Evolutionary conservation across 2,113 vertebrate genomes (phyloP).

Genomic region (Macaca mulatta): DNA sequence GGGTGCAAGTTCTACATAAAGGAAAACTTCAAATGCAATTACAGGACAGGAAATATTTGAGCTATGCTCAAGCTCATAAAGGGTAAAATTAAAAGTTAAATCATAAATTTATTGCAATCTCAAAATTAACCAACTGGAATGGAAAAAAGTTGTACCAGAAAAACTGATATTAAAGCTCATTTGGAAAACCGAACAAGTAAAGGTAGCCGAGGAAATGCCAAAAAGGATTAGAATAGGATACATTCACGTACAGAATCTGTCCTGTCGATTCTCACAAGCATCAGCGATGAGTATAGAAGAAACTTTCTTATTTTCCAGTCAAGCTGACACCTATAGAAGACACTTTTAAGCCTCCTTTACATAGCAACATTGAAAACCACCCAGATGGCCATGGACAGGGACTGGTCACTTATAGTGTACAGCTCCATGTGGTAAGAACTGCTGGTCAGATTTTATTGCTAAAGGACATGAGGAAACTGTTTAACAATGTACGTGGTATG

Average conservation of each 20-base stretch:
- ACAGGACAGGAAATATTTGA: neutral
- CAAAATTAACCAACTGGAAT: neutral
- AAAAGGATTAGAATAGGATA: neutral
- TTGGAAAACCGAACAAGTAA: neutral
- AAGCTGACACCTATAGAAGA: no score
- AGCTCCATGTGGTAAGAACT: fast-evolving
- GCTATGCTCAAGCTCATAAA: neutral
- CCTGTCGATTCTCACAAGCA: neutral
- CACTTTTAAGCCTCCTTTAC: neutral
- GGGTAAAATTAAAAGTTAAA: neutral
- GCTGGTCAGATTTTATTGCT: neutral
- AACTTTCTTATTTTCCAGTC: neutral
- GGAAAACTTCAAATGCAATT: neutral
- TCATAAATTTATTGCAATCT: neutral
- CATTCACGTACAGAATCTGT: neutral
- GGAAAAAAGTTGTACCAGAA: neutral
- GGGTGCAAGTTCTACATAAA: neutral
- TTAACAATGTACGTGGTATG: fast-evolving
- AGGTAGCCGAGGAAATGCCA: neutral
- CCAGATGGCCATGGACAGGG: fast-evolving
- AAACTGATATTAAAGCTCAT: neutral
- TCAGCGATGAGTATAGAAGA: neutral
- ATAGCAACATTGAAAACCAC: neutral
- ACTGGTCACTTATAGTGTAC: neutral
- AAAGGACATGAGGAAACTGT: neutral